phyloP scores from a whole-genome alignment of 1,140 invertebrate genomes.

The Drosophila tani region DNA sequence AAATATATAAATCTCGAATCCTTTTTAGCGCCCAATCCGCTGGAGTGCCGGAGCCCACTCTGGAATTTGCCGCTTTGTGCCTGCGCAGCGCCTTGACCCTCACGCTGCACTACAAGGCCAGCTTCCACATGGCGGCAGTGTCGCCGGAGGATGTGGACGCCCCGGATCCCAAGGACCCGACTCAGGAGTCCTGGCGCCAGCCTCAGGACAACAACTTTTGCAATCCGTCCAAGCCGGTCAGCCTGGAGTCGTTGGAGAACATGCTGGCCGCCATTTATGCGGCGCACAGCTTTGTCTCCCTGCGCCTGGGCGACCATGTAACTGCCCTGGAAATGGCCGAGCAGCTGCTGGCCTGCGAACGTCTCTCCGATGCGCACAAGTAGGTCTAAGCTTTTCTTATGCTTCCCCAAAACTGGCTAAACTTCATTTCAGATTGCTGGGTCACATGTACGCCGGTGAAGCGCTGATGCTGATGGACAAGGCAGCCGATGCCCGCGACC shows the following conservation, averaged over 20 bases:
- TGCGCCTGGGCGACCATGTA: slow-evolving; percentile 94
- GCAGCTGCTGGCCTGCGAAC: slow-evolving; percentile 67
- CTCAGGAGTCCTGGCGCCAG: slow-evolving; percentile 72
- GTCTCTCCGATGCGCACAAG: slow-evolving; percentile 82
- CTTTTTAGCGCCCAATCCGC: slow-evolving; percentile 88
- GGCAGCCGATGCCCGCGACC: slow-evolving; percentile 93
- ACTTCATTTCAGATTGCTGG: slow-evolving; percentile 88
- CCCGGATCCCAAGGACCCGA: slow-evolving; percentile 81
- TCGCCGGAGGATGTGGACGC: slow-evolving; percentile 66
- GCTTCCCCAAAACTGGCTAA: not conserved
- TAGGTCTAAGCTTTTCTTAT: slow-evolving; percentile 8
- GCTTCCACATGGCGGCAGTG: slow-evolving; percentile 77
- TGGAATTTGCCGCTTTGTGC: slow-evolving; percentile 96
- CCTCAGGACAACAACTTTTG: slow-evolving; percentile 84
- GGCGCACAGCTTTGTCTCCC: slow-evolving; percentile 92
- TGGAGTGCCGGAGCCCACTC: slow-evolving; percentile 93
- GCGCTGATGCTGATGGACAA: slow-evolving; percentile 93
- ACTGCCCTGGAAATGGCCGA: slow-evolving; percentile 91
- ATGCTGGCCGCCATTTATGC: slow-evolving; percentile 90
- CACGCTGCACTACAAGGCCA: slow-evolving; percentile 82
- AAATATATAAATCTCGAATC: not conserved
- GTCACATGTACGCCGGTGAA: slow-evolving; percentile 95
- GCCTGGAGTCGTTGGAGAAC: slow-evolving; percentile 81
- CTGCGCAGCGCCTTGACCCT: slow-evolving; percentile 93
- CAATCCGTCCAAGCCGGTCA: slow-evolving; percentile 85